A percentile compares a stretch with the other conserved stretches of the same genome.
Conservation (phyloP, 2,888 invertebrate genomes). For the Glaucopsyche alexis region DNA sequence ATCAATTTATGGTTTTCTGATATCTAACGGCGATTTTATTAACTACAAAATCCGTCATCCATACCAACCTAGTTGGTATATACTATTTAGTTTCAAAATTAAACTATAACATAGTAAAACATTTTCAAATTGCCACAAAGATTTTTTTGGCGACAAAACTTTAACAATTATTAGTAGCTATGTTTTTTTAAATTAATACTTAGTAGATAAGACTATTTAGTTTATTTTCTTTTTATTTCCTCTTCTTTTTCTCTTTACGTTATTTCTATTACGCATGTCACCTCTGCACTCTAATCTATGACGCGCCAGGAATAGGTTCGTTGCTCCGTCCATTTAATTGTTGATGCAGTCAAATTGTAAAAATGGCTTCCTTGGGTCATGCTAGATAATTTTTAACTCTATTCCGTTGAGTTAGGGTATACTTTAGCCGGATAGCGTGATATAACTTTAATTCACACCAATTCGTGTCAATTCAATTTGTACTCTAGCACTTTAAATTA, state of each 20-base stretch:
- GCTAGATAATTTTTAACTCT: not conserved
- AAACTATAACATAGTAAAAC: too few species aligned
- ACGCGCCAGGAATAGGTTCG: constrained; percentile 62
- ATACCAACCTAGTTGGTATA: too few species aligned
- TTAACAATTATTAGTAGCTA: too few species aligned
- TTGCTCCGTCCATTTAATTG: constrained; percentile 73
- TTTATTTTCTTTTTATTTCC: not conserved
- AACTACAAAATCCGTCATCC: too few species aligned
- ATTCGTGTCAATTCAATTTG: constrained; percentile 20
- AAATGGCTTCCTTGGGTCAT: constrained; percentile 27
- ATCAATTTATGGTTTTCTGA: too few species aligned
- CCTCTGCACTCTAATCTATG: constrained; percentile 42
- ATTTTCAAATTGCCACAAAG: too few species aligned
- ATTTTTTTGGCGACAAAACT: too few species aligned
- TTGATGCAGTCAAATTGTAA: constrained; percentile 46
- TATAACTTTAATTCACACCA: not conserved
- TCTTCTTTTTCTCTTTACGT: not conserved
- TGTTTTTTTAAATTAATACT: too few species aligned
- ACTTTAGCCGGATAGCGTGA: not conserved
- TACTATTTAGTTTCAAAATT: too few species aligned
- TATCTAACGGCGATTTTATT: too few species aligned
- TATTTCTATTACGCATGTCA: not conserved
- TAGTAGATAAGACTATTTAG: not conserved
- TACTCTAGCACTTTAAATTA: not conserved
- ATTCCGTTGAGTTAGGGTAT: not conserved